phyloP scores from a whole-genome alignment of 2,113 vertebrate species.

The Chauna torquata region DNA sequence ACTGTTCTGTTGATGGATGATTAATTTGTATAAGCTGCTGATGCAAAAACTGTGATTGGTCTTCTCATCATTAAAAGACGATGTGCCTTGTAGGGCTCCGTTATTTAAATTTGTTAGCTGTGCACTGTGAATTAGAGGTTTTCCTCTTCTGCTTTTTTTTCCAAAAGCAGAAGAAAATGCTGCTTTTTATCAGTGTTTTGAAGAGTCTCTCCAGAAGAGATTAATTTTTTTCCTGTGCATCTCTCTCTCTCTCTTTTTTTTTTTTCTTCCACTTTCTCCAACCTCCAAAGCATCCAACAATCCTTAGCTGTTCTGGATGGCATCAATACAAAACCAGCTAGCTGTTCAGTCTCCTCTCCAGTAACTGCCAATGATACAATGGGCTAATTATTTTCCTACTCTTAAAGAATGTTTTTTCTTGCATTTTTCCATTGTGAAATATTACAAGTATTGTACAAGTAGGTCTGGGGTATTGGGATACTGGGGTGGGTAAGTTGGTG shows the following conservation, averaged over 20 bases:
- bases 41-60: neutral
- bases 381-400: neutral
- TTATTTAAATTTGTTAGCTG: neutral
- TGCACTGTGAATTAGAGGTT: neutral
- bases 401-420: neutral
- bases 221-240: neutral
- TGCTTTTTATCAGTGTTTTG: neutral
- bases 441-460: neutral
- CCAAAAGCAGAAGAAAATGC: neutral
- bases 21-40: neutral
- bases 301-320: neutral
- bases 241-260: neutral
- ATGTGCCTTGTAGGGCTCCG: neutral
- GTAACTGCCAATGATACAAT: neutral
- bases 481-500: neutral
- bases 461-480: neutral
- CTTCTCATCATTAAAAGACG: neutral
- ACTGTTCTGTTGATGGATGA: neutral
- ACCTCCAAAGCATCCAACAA: neutral
- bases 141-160: neutral
- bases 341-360: neutral
- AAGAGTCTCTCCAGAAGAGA: neutral
- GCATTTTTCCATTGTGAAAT: neutral
- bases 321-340: neutral
- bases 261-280: neutral